These are phyloP conservation scores for Sorex araneus DNA, from an alignment of 2,113 vertebrate genomes.

Conservation along the genomic window DNA sequence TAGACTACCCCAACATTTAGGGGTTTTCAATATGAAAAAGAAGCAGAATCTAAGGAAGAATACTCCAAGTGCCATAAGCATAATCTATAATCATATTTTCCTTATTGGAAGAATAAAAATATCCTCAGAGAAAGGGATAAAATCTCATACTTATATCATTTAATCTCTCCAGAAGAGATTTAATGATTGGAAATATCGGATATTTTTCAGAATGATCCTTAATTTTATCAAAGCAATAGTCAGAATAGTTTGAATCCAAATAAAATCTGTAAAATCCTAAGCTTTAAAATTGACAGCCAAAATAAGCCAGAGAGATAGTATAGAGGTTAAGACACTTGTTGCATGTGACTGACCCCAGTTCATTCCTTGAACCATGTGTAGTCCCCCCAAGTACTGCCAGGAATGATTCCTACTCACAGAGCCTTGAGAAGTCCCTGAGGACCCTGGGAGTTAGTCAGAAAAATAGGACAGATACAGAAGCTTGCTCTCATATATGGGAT, in stretches of 20 bases:
- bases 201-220: not conserved
- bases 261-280: not conserved
- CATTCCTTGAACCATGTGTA: no score
- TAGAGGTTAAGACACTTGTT: no score
- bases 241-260: conserved; percentile 37
- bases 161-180: no score
- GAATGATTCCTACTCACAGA: no score
- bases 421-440: no score
- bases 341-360: no score
- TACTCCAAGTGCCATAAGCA: no score
- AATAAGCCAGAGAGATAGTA: not conserved
- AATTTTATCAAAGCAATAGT: conserved; percentile 32
- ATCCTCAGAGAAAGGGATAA: not conserved
- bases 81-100: not conserved
- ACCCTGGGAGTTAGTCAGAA: no score
- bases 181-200: no score
- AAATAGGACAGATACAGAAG: no score
- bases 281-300: conserved; percentile 31
- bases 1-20: not conserved
- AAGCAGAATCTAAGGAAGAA: not conserved
- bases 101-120: conserved; percentile 34
- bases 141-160: not conserved
- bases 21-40: not conserved
- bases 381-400: no score
- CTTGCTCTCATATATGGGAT: no score